Evolutionary conservation across 2,888 invertebrate species (phyloP).

Genomic region (Hoplodrina ambigua): DNA sequence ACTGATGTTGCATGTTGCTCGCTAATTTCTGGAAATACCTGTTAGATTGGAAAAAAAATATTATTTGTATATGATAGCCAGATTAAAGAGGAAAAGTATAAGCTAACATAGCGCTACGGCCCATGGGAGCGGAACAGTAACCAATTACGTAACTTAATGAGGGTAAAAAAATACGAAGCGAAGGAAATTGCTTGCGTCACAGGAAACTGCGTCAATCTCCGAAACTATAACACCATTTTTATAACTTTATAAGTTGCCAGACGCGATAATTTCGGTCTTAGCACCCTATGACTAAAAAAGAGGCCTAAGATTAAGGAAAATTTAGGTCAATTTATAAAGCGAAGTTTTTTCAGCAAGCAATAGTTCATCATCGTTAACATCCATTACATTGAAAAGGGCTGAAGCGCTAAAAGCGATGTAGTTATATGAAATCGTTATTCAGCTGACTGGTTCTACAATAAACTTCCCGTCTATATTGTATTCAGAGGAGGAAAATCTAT

Average conservation of each 20-base stretch:
- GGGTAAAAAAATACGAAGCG: too few relatives aligned
- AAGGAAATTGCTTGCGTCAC: too few relatives aligned
- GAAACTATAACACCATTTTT: neutral
- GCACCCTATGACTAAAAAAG: neutral
- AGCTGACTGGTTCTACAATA: constrained; percentile 49
- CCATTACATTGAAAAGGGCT: constrained; percentile 14
- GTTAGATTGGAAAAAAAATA: too few relatives aligned
- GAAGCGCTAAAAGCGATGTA: constrained; percentile 11
- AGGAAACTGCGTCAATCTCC: neutral
- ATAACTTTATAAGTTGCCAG: neutral
- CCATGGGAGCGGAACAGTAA: too few relatives aligned
- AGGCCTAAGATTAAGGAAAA: neutral
- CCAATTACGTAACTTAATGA: too few relatives aligned
- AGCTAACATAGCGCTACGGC: too few relatives aligned
- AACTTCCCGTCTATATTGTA: constrained; percentile 53
- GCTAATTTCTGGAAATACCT: too few relatives aligned
- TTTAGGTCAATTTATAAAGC: neutral
- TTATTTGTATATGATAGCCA: too few relatives aligned
- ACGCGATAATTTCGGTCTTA: neutral
- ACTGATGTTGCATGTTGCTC: too few relatives aligned
- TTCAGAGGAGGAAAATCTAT: constrained; percentile 58
- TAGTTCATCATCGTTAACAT: constrained; percentile 12
- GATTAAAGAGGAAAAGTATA: too few relatives aligned
- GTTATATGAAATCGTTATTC: constrained; percentile 45
- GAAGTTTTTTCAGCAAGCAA: neutral